These are phyloP conservation scores for Timandra comae DNA, from an alignment of 2,888 invertebrate genomes.

Conservation along the genomic window DNA sequence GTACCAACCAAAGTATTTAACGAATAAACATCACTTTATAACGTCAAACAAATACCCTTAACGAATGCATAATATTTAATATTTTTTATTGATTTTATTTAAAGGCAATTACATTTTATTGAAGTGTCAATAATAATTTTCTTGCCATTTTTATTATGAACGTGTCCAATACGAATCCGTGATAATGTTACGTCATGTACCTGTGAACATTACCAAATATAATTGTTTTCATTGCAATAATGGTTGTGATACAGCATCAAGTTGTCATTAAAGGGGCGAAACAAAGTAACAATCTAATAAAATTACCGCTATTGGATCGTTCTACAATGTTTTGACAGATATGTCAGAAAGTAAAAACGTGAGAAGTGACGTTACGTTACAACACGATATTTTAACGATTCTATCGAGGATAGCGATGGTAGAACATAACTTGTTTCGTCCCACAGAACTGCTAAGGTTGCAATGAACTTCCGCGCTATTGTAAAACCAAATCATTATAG, in stretches of 20 bases:
- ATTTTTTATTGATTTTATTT: slow-evolving; percentile 2
- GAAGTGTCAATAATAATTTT: neutral
- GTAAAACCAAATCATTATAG: slow-evolving; percentile 49
- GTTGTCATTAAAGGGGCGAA: slow-evolving; percentile 49
- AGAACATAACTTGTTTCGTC: too few relatives aligned
- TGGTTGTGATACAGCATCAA: slow-evolving; percentile 69
- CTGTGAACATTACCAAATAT: slow-evolving; percentile 65
- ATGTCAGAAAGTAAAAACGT: too few relatives aligned
- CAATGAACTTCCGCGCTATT: slow-evolving; percentile 48
- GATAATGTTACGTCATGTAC: slow-evolving; percentile 44
- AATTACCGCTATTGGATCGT: too few relatives aligned
- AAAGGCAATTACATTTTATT: neutral
- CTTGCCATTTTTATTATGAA: slow-evolving; percentile 13
- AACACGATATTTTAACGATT: too few relatives aligned
- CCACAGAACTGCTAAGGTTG: slow-evolving; percentile 25
- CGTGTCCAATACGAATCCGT: slow-evolving; percentile 2
- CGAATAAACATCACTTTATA: too few relatives aligned
- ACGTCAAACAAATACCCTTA: too few relatives aligned
- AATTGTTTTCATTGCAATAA: slow-evolving; percentile 61
- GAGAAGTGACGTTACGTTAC: too few relatives aligned
- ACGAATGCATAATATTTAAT: neutral
- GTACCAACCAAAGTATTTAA: neutral
- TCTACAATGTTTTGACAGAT: too few relatives aligned
- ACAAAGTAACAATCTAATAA: too few relatives aligned
- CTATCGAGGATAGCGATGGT: too few relatives aligned